phyloP scores from a whole-genome alignment of 2,797 vertebrate genomes.

The Gymnodraco acuticeps region DNA sequence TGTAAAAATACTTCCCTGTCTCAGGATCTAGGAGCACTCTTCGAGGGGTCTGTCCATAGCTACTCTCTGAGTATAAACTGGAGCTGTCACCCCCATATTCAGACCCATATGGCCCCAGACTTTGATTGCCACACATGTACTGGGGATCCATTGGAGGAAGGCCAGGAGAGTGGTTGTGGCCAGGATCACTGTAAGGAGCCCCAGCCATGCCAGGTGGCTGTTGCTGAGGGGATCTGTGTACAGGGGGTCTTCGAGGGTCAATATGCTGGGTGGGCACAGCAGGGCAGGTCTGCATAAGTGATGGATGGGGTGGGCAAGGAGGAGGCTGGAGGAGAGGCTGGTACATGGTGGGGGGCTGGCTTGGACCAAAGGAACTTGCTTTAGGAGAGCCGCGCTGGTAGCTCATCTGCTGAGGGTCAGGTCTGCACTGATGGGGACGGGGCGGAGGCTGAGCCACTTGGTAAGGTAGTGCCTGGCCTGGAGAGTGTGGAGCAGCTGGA shows the following conservation, averaged over 20 bases:
- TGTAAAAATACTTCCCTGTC: constrained; percentile 94
- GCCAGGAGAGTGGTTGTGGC: constrained; percentile 80
- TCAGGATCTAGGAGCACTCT: constrained; percentile 93
- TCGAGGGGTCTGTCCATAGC: constrained; percentile 78
- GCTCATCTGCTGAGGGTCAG: constrained; percentile 73
- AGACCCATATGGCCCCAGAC: constrained; percentile 80
- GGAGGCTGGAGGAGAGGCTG: constrained; percentile 80
- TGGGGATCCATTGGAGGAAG: constrained; percentile 81
- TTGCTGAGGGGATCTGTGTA: constrained; percentile 82
- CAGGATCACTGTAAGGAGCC: constrained; percentile 74
- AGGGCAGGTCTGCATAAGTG: constrained; percentile 75
- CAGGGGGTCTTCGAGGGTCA: constrained; percentile 72
- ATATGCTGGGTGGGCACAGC: constrained; percentile 68
- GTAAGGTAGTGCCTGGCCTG: constrained; percentile 70
- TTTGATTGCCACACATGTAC: constrained; percentile 81
- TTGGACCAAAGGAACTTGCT: constrained; percentile 68
- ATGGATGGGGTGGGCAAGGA: constrained; percentile 74
- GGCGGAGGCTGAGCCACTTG: constrained; percentile 69
- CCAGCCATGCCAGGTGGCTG: constrained; percentile 69
- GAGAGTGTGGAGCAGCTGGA: constrained; percentile 68
- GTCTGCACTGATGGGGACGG: constrained; percentile 77
- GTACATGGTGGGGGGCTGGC: constrained; percentile 75
- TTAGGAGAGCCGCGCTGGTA: constrained; percentile 82
- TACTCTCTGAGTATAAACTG: constrained; percentile 83
- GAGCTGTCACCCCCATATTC: constrained; percentile 82